phyloP scores from a whole-genome alignment of 1,140 invertebrate genomes.

The Heterodera carotae region DNA sequence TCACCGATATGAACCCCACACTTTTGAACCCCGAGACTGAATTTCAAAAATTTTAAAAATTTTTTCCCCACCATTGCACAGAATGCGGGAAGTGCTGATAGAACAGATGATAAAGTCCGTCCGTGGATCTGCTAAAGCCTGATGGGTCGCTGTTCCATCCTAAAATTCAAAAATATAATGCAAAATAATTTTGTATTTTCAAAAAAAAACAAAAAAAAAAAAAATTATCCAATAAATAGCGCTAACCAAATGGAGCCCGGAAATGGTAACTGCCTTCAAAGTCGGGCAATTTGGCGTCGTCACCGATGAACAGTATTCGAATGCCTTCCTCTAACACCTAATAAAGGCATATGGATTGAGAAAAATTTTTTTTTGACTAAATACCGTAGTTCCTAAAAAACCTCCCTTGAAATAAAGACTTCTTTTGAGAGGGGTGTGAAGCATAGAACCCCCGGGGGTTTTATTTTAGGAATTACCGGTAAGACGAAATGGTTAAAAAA shows the following conservation, averaged over 20 bases:
- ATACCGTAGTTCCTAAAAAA: too few relatives aligned
- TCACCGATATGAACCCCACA: too few relatives aligned
- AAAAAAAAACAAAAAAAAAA: too few relatives aligned
- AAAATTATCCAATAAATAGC: too few relatives aligned
- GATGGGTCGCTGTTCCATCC: conserved; percentile 16
- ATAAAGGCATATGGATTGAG: not conserved
- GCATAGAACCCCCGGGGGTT: too few relatives aligned
- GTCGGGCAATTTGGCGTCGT: not conserved
- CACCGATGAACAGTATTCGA: not conserved
- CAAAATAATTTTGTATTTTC: not conserved
- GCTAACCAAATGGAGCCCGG: conserved; percentile 23
- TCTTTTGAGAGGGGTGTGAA: too few relatives aligned
- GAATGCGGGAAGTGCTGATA: conserved; percentile 21
- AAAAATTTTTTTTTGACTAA: too few relatives aligned
- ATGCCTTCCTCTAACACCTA: not conserved
- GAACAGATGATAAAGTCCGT: conserved; percentile 19
- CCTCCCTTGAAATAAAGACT: too few relatives aligned
- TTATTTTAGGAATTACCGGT: too few relatives aligned
- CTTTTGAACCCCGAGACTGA: too few relatives aligned
- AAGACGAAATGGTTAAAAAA: too few relatives aligned
- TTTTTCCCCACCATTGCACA: not conserved
- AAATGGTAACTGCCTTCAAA: conserved; percentile 17
- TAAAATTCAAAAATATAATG: not conserved
- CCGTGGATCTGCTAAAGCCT: conserved; percentile 7
- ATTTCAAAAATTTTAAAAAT: not conserved